Evolutionary conservation across 2,797 vertebrate genomes (phyloP).

Genomic region (Sebastes nivosus): DNA sequence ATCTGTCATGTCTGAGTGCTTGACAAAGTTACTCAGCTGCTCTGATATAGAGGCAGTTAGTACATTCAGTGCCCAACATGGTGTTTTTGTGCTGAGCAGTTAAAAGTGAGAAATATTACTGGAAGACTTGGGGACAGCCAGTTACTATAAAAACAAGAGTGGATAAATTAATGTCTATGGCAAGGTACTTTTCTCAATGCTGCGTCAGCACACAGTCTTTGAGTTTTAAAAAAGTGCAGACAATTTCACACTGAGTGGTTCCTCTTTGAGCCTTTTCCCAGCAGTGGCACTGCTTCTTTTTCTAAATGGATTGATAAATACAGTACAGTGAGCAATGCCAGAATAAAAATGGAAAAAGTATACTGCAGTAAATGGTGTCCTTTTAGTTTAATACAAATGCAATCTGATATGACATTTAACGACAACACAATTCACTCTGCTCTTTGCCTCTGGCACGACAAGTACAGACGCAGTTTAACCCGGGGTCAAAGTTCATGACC

Average conservation of each 20-base stretch:
- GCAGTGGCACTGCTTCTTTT: not conserved
- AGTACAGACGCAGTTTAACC: slow-evolving; percentile 1
- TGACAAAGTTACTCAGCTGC: not conserved
- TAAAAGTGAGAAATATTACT: slow-evolving; percentile 3
- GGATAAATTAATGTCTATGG: slow-evolving; percentile 19
- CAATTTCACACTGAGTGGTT: slow-evolving; percentile 41
- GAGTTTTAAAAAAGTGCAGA: not conserved
- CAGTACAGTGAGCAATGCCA: not conserved
- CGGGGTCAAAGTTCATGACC: slow-evolving; percentile 32
- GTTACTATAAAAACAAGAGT: slow-evolving; percentile 28
- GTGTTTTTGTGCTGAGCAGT: slow-evolving; percentile 4
- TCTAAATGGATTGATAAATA: slow-evolving; percentile 17
- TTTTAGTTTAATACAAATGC: not conserved
- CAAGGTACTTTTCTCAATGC: slow-evolving; percentile 23
- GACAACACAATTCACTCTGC: not conserved
- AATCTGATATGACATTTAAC: not conserved
- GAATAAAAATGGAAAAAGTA: not conserved
- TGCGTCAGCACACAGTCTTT: slow-evolving; percentile 41
- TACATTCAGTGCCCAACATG: not conserved
- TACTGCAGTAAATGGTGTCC: not conserved
- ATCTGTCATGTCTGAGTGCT: not conserved
- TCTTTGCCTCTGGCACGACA: not conserved
- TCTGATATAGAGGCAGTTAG: not conserved
- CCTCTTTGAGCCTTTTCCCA: slow-evolving; percentile 30
- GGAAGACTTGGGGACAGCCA: not conserved